A percentile compares a stretch with the other conserved stretches of the same genome.
Evolutionary conservation across 2,888 invertebrate species (phyloP).

Genomic region (Chromoteleia sp.): DNA sequence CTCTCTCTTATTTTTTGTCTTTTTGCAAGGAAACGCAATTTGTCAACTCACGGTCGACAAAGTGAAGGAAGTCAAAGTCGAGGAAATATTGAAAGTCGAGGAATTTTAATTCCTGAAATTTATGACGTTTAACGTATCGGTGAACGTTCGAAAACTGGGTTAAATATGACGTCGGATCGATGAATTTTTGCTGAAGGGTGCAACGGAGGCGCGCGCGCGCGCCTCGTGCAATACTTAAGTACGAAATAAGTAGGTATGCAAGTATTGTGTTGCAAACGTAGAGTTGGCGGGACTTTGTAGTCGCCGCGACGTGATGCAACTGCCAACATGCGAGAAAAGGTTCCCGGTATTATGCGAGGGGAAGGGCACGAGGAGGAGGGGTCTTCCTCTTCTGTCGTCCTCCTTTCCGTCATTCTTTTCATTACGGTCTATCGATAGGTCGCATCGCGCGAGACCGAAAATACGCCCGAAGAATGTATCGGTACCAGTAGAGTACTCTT

Average conservation of each 20-base stretch:
- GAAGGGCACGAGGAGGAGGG: slow-evolving; percentile 61
- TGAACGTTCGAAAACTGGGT: neutral
- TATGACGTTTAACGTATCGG: no score
- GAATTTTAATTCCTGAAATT: neutral
- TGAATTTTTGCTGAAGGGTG: slow-evolving; percentile 13
- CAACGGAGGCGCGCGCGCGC: slow-evolving; percentile 7
- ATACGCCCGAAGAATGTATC: slow-evolving; percentile 5
- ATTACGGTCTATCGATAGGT: slow-evolving; percentile 29
- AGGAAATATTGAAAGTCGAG: neutral
- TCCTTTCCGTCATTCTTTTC: slow-evolving; percentile 62
- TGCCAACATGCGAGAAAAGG: slow-evolving; percentile 81
- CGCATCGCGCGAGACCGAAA: slow-evolving; percentile 6
- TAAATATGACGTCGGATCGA: slow-evolving; percentile 21
- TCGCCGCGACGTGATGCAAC: slow-evolving; percentile 84
- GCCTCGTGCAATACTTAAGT: slow-evolving; percentile 69
- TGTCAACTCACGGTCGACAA: slow-evolving; percentile 2
- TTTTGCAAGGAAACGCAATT: slow-evolving; percentile 21
- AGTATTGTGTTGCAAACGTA: slow-evolving; percentile 74
- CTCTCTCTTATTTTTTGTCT: no score
- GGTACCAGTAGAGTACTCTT: neutral
- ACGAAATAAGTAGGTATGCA: slow-evolving; percentile 79
- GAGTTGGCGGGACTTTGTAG: slow-evolving; percentile 81
- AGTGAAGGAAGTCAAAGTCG: neutral
- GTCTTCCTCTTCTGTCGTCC: slow-evolving; percentile 66
- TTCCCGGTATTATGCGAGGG: slow-evolving; percentile 80